Conservation (phyloP, 1,140 invertebrate genomes). For the Coptotermes formosanus region DNA sequence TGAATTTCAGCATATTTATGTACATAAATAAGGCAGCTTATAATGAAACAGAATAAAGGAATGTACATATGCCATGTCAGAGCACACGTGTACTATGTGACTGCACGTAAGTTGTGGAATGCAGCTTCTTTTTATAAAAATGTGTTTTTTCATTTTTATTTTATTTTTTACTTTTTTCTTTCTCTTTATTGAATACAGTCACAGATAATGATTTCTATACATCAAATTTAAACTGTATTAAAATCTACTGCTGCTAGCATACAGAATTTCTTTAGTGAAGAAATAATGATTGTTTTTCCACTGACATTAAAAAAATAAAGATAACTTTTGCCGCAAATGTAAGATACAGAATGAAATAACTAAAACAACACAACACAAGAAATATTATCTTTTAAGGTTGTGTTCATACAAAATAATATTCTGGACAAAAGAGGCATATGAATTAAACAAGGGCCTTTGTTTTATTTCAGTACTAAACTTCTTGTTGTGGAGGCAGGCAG, state of each 20-base stretch:
- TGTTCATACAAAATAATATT: neutral
- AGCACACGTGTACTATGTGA: neutral
- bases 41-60: neutral
- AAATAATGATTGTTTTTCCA: neutral
- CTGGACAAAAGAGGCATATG: neutral
- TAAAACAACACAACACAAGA: neutral
- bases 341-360: neutral
- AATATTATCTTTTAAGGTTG: neutral
- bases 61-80: neutral
- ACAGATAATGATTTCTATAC: constrained; percentile 22
- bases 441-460: neutral
- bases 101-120: neutral
- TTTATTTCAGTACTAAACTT: neutral
- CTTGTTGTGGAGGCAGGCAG: neutral
- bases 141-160: constrained; percentile 24
- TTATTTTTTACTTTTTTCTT: constrained; percentile 38
- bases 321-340: neutral
- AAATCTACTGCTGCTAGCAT: neutral
- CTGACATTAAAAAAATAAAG: neutral
- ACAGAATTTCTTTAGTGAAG: neutral
- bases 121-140: neutral
- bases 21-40: too few species aligned
- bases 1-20: too few species aligned
- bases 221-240: constrained; percentile 16
- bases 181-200: constrained; percentile 23